Conservation (phyloP, 1,140 invertebrate genomes). For the Drosophila parabipectinata region DNA sequence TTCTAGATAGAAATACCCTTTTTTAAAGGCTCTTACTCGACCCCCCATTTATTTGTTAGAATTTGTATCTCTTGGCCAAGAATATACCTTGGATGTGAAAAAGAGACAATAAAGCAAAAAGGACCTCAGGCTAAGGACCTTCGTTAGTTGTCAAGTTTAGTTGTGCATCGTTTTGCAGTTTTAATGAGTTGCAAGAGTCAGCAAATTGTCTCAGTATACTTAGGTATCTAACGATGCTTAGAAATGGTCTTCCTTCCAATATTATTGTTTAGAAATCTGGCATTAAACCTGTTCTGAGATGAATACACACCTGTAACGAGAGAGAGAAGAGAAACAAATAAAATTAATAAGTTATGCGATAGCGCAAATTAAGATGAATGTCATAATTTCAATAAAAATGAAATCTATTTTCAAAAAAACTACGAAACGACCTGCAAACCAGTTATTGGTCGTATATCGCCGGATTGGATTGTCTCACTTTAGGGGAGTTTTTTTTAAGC, state of each 20-base stretch:
- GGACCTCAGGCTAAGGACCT: conserved; percentile 33
- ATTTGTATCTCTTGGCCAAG: conserved; percentile 15
- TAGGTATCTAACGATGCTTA: conserved; percentile 44
- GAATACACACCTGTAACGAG: conserved; percentile 67
- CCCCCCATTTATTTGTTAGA: not conserved
- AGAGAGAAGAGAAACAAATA: conserved; percentile 31
- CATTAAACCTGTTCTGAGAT: conserved; percentile 52
- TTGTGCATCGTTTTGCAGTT: conserved; percentile 55
- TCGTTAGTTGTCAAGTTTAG: conserved; percentile 53
- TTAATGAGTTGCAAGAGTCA: conserved; percentile 61
- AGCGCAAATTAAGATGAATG: conserved; percentile 79
- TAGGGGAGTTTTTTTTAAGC: not conserved
- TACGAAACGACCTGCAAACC: conserved; percentile 33
- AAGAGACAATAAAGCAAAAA: conserved; percentile 2
- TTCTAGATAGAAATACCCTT: not conserved
- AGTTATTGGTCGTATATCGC: conserved; percentile 21
- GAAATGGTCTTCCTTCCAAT: not conserved
- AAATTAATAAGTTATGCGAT: conserved; percentile 77
- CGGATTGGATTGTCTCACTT: conserved; percentile 25
- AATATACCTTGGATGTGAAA: conserved; percentile 15
- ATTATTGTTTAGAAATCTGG: conserved; percentile 8
- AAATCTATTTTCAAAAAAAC: conserved; percentile 70
- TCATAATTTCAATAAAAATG: conserved; percentile 80
- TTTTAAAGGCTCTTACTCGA: too few relatives aligned
- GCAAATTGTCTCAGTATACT: conserved; percentile 35